Evolutionary conservation across 2,888 invertebrate species (phyloP).

Genomic region (Lysandra coridon): DNA sequence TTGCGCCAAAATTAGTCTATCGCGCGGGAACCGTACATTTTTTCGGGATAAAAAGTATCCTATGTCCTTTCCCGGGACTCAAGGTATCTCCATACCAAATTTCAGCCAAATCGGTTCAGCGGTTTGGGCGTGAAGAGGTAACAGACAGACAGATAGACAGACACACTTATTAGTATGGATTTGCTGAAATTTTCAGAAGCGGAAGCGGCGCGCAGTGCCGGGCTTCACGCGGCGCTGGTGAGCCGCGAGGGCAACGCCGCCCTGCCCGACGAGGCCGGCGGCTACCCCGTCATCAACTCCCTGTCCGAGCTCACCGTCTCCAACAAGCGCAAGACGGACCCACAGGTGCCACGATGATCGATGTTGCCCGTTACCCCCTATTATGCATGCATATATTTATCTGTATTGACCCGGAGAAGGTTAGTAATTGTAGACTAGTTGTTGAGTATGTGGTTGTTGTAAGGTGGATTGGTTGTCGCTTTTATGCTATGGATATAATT

Average conservation of each 20-base stretch:
- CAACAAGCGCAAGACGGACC: constrained; percentile 72
- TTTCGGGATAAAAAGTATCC: too few relatives aligned
- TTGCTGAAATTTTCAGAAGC: constrained; percentile 82
- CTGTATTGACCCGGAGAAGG: constrained; percentile 38
- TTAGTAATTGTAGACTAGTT: constrained; percentile 38
- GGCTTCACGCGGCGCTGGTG: constrained; percentile 85
- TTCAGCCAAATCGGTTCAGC: too few relatives aligned
- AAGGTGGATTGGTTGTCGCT: constrained; percentile 15
- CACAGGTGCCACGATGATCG: constrained; percentile 61
- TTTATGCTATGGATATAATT: background rate
- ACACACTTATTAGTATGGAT: too few relatives aligned
- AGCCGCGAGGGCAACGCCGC: constrained; percentile 89
- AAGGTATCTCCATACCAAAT: too few relatives aligned
- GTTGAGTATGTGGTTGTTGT: constrained; percentile 21
- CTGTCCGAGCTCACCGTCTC: constrained; percentile 79
- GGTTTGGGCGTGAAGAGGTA: too few relatives aligned
- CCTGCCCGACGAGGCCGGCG: constrained; percentile 80
- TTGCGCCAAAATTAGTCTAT: too few relatives aligned
- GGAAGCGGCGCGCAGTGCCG: constrained; percentile 88
- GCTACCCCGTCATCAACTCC: constrained; percentile 80
- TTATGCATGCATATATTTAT: constrained; percentile 55
- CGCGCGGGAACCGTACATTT: too few relatives aligned
- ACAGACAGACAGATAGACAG: too few relatives aligned
- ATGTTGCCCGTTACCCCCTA: constrained; percentile 36
- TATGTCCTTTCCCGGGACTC: too few relatives aligned